Conservation (phyloP, 2,113 vertebrate species). For the Heliornis fulica region DNA sequence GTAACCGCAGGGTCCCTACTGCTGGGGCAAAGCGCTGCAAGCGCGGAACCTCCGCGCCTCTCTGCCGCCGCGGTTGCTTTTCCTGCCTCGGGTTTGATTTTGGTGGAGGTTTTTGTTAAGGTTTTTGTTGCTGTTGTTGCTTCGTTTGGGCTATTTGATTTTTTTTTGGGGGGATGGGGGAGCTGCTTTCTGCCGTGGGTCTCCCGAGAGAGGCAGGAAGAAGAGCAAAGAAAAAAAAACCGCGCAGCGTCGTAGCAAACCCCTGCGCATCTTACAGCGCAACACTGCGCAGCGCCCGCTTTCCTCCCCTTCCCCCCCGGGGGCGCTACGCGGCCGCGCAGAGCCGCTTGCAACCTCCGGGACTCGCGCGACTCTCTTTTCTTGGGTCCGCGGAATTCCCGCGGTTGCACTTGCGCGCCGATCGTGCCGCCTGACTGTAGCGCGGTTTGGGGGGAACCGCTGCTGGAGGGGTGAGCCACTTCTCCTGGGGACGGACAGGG, state of each 20-base stretch:
- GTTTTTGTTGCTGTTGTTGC: no score
- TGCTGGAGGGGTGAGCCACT: not conserved
- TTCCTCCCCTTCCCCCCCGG: not conserved
- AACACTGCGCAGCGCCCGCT: not conserved
- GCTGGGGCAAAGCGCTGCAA: not conserved
- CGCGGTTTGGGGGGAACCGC: not conserved
- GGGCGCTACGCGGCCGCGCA: conserved; percentile 29
- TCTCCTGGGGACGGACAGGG: not conserved
- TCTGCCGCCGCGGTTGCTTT: not conserved
- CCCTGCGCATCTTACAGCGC: not conserved
- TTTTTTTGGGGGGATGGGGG: no score
- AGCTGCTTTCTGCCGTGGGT: not conserved
- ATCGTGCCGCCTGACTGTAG: not conserved
- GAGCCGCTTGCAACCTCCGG: not conserved
- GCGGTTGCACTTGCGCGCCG: not conserved
- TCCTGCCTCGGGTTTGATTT: not conserved
- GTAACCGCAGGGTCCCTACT: fast-evolving
- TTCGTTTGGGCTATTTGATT: no score
- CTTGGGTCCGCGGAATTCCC: not conserved
- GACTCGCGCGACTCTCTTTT: not conserved
- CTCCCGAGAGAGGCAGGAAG: not conserved
- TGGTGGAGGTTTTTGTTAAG: no score
- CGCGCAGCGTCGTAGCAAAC: not conserved
- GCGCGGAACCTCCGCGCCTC: not conserved
- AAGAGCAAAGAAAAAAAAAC: not conserved